These are phyloP conservation scores for Oxyura jamaicensis DNA, from an alignment of 2,113 vertebrate genomes.

Conservation along the genomic window DNA sequence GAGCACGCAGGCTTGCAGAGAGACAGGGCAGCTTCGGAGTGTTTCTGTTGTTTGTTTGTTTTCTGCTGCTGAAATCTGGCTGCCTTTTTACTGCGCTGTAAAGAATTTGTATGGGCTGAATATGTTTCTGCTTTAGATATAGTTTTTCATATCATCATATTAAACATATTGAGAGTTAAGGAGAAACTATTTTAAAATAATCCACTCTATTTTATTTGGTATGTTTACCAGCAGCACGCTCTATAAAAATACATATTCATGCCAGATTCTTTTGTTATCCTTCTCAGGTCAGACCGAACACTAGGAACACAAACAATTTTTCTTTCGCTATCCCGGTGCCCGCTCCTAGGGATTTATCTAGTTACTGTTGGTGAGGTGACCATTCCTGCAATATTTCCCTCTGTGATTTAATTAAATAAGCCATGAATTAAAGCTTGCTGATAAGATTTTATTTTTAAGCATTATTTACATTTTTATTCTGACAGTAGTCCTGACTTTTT, in stretches of 20 bases:
- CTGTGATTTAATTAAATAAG: slow-evolving; percentile 59
- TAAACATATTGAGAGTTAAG: slow-evolving; percentile 51
- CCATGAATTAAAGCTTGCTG: slow-evolving; percentile 56
- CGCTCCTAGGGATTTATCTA: background rate
- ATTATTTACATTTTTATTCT: background rate
- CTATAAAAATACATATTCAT: slow-evolving; percentile 63
- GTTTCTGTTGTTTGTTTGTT: slow-evolving; percentile 57
- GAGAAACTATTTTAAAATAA: slow-evolving; percentile 60
- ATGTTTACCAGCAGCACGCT: slow-evolving; percentile 41
- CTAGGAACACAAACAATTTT: slow-evolving; percentile 72
- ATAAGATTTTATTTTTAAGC: slow-evolving; percentile 29
- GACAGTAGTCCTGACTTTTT: background rate
- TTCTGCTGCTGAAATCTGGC: slow-evolving; percentile 42
- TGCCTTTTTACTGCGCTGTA: background rate
- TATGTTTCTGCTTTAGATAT: background rate
- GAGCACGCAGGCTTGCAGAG: slow-evolving; percentile 65
- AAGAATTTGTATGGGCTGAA: background rate
- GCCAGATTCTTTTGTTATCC: slow-evolving; percentile 62
- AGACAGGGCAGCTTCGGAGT: slow-evolving; percentile 54
- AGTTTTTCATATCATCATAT: background rate
- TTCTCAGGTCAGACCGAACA: slow-evolving; percentile 46
- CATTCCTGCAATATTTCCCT: slow-evolving; percentile 23
- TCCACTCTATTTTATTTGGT: background rate
- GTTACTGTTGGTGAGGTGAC: slow-evolving; percentile 40
- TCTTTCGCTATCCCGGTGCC: slow-evolving; percentile 11